Evolutionary conservation across 2,797 vertebrate species (phyloP).

Genomic region (Martes flavigula): DNA sequence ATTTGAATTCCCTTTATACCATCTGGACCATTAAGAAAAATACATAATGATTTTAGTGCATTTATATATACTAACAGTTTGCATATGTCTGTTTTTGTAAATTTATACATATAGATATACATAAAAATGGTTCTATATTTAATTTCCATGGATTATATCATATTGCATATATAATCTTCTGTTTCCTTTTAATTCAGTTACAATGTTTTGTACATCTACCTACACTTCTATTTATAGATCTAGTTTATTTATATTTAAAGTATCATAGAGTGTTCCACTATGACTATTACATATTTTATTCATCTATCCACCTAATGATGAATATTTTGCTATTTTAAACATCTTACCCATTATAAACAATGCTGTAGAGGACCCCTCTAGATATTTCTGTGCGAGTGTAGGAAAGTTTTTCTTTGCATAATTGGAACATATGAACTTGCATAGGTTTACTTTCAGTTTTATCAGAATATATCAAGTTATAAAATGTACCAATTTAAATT

Average conservation of each 20-base stretch:
- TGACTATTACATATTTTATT: background rate
- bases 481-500: conserved; percentile 43
- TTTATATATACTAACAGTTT: background rate
- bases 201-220: background rate
- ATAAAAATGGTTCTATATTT: background rate
- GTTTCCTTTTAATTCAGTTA: background rate
- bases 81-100: background rate
- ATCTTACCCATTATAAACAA: background rate
- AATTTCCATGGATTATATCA: background rate
- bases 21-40: background rate
- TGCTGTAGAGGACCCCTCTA: background rate
- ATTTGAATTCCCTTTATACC: background rate
- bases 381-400: background rate
- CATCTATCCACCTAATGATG: background rate
- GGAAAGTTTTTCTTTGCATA: background rate
- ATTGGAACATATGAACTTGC: background rate
- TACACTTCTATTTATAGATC: background rate
- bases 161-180: background rate
- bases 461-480: background rate
- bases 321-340: background rate
- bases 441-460: background rate
- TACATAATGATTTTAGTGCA: background rate
- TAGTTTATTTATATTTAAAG: background rate
- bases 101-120: background rate
- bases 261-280: background rate